Base-by-base conservation (phyloP, 2,797 vertebrate genomes). In the Parambassis ranga region DNA sequence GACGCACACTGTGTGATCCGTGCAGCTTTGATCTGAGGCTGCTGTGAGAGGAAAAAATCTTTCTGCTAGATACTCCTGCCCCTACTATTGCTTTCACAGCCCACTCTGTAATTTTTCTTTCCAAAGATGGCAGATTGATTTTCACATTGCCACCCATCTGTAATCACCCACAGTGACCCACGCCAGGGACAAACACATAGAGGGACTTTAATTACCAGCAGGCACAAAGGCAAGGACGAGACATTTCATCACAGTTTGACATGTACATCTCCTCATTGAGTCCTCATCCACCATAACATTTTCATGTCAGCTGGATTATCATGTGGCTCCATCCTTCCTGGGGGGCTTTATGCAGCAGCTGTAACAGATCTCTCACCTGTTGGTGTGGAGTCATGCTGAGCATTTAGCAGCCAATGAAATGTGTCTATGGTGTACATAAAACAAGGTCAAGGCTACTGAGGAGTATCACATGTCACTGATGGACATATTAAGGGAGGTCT, bases 291-390 rank as follows among this genome's bases (percentile, higher is more conserved):
- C 49, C 36, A 15, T 46, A 58, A 16, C n/a, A 48, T 75, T 79
- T 42, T 61, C 10, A 31, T 59, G 41, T 66, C 13, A 4, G 44
- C 50, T 28, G 61, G 58, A 75, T 81, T 75, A 65, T 73, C 24
- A 22, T 57, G 15, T 6, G 23, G 42, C 61, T 74, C 61, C 26
- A 10, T 52, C 13, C 55, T 48, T 63, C 37, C 22, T 5, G 38
- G 10, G 39, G 51, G 65, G 62, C 35, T 80, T 82, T 69, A 14
- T 23, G 27, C 14, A 7, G 44, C 3, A 35, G 53, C 51, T 48
- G 43, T 70, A 52, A 68, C 48, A 15, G 63, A 70, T 68, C 63
- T 52, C 75, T 82, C 79, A 86, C 81, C 83, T 90, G 86, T 83
- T 86, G 71, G 51, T 62, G 31, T 0, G 10, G 32, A 41, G 53